phyloP scores from a whole-genome alignment of 2,113 vertebrate genomes.

The Anser brachyrhynchus region DNA sequence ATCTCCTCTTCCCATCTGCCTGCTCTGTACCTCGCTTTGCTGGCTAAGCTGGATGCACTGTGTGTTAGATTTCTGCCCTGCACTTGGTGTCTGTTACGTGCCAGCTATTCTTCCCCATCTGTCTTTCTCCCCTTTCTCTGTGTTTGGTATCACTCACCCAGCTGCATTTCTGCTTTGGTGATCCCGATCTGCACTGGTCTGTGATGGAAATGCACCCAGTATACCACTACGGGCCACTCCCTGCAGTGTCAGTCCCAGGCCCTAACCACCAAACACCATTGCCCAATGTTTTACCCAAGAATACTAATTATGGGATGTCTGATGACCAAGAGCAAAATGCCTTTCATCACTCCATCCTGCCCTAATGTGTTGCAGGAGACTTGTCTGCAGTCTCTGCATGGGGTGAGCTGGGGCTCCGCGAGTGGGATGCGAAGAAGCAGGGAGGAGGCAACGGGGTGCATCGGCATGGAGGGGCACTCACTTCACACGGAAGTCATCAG shows the following conservation, averaged over 20 bases:
- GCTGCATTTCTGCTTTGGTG: not conserved
- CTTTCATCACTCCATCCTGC: not conserved
- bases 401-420: not conserved
- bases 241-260: not conserved
- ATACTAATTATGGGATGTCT: not conserved
- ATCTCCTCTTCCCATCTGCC: not conserved
- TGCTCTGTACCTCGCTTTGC: not conserved
- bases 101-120: not conserved
- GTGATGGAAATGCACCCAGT: not conserved
- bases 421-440: not conserved
- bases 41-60: fast-evolving
- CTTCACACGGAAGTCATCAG: conserved; percentile 83
- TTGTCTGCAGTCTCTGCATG: not conserved
- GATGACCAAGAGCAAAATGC: not conserved
- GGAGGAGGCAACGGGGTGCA: not conserved
- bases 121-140: not conserved
- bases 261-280: not conserved
- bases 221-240: not conserved
- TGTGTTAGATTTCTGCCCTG: not conserved
- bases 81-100: fast-evolving
- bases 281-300: not conserved
- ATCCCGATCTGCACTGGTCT: not conserved
- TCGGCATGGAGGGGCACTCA: conserved; percentile 36
- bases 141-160: not conserved
- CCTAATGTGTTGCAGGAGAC: not conserved